Evolutionary conservation across 2,113 vertebrate genomes (phyloP).

Genomic region (Vidua macroura): DNA sequence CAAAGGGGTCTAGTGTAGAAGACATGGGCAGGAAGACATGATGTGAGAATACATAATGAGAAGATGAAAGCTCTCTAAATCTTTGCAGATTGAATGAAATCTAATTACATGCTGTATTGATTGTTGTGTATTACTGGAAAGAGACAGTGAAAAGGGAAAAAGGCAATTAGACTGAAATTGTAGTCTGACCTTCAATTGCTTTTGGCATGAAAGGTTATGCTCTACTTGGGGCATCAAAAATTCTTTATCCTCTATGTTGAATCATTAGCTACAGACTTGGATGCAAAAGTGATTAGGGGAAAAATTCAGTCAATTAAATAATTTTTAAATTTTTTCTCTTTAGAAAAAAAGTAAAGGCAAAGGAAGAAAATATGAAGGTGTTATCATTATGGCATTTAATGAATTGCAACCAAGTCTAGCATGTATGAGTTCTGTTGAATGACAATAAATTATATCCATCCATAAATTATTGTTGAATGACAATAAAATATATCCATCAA

Average conservation of each 20-base stretch:
- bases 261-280: constrained; percentile 4
- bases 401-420: not conserved
- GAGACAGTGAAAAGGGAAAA: constrained; percentile 66
- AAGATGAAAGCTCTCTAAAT: constrained; percentile 47
- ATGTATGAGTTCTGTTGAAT: not conserved
- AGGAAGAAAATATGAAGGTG: not conserved
- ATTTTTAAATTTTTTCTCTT: not conserved
- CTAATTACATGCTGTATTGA: constrained; percentile 71
- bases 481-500: not conserved
- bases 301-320: not conserved
- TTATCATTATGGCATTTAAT: not conserved
- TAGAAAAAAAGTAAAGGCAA: not conserved
- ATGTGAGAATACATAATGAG: not conserved
- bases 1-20: not conserved
- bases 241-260: not conserved
- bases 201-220: constrained; percentile 52
- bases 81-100: constrained; percentile 65
- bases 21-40: not conserved
- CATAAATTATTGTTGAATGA: too few relatives aligned
- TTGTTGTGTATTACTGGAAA: constrained; percentile 68
- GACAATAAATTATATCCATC: not conserved
- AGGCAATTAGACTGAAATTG: constrained; percentile 72
- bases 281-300: not conserved
- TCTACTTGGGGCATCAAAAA: not conserved
- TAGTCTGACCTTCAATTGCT: constrained; percentile 72